phyloP scores from a whole-genome alignment of 2,888 invertebrate genomes.

The Lycocerus yunnanus region DNA sequence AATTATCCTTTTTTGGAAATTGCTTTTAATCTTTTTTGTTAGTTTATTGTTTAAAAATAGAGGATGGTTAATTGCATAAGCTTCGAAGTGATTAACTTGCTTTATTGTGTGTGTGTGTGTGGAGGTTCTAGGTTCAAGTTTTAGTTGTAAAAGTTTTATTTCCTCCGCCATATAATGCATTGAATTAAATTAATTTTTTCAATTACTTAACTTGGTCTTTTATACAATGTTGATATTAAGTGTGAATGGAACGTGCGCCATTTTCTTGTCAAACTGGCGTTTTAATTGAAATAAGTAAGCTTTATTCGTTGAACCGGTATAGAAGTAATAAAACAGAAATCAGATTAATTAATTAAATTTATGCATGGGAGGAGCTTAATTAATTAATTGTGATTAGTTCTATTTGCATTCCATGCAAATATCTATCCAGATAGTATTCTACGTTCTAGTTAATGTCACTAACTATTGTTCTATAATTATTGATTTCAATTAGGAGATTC shows the following conservation, averaged over 20 bases:
- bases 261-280: constrained; percentile 11
- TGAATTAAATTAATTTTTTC: background rate
- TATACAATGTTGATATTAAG: background rate
- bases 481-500: background rate
- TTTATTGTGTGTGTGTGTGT: background rate
- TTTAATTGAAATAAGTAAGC: constrained; percentile 17
- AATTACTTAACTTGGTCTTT: background rate
- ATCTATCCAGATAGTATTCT: background rate
- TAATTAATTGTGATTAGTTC: constrained; percentile 19
- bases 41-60: background rate
- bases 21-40: background rate
- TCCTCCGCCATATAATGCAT: background rate
- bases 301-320: constrained; percentile 12
- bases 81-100: background rate
- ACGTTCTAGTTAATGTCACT: constrained; percentile 6
- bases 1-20: background rate
- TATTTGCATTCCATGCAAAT: constrained; percentile 11
- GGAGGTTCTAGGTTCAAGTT: background rate
- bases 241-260: constrained; percentile 1
- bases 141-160: background rate
- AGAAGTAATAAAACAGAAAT: constrained; percentile 18
- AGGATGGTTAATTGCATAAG: background rate
- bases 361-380: constrained; percentile 15
- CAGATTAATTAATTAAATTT: constrained; percentile 23
- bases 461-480: background rate